Percentiles rank a stretch among this genome's conserved stretches.
These are phyloP conservation scores for Diacarnus erythraeanus DNA, from an alignment of 37 sponge, comb jelly and placozoan genomes.

Conservation along the genomic window DNA sequence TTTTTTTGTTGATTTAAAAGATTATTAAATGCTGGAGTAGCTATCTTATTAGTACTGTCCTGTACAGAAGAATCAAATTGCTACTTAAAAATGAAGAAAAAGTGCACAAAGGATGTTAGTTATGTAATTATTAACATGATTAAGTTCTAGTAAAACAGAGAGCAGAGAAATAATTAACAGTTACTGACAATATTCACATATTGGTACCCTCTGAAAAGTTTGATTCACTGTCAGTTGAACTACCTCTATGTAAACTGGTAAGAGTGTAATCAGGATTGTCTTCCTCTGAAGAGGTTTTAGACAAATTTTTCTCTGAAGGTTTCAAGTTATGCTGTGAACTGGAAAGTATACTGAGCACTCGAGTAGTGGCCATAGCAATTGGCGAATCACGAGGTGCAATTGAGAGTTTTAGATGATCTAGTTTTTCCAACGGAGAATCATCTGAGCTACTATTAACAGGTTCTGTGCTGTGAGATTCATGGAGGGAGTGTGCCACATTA, in stretches of 20 bases:
- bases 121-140: no score
- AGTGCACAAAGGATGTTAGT: no score
- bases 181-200: neutral
- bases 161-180: no score
- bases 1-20: no score
- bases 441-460: neutral
- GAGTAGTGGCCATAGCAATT: neutral
- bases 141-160: no score
- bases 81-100: no score
- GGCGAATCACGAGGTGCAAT: neutral
- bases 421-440: neutral
- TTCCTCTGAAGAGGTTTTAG: neutral
- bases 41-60: no score
- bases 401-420: neutral
- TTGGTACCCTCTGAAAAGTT: neutral
- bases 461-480: neutral
- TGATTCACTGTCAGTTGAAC: neutral
- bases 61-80: no score
- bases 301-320: neutral
- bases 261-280: neutral
- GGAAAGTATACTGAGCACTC: neutral
- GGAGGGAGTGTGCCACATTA: neutral
- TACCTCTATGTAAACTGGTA: neutral
- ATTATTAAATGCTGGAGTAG: no score
- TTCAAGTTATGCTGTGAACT: neutral